phyloP scores from a whole-genome alignment of 2,113 vertebrate genomes.

The Ceuthmochares aereus region DNA sequence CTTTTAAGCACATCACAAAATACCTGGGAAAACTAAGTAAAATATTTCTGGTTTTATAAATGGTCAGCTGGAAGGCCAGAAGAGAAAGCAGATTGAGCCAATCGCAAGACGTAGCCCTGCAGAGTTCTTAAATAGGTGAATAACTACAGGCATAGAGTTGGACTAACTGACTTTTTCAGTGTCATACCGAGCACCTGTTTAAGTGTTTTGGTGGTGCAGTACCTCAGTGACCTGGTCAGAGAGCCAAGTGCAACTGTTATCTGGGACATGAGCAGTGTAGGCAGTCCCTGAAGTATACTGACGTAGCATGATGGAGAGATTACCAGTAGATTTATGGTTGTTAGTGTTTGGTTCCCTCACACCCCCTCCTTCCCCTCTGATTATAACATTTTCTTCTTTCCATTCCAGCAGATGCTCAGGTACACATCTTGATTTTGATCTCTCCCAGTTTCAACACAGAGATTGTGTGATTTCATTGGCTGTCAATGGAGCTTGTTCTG shows the following conservation, averaged over 20 bases:
- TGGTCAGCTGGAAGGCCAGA: neutral
- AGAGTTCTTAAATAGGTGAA: neutral
- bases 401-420: neutral
- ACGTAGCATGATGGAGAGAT: neutral
- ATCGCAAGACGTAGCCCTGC: neutral
- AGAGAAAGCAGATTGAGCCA: neutral
- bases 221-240: neutral
- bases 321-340: neutral
- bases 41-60: neutral
- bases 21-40: neutral
- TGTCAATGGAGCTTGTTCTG: neutral
- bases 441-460: neutral
- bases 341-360: neutral
- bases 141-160: neutral
- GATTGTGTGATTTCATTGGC: neutral
- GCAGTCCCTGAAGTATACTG: neutral
- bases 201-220: neutral
- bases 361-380: neutral
- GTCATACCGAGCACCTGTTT: neutral
- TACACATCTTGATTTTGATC: neutral
- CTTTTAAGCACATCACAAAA: neutral
- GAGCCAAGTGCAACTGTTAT: accelerated
- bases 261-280: neutral
- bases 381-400: neutral
- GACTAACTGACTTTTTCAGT: neutral